Conservation (phyloP, 23 tunicate species). For the Botrylloides violaceus region DNA sequence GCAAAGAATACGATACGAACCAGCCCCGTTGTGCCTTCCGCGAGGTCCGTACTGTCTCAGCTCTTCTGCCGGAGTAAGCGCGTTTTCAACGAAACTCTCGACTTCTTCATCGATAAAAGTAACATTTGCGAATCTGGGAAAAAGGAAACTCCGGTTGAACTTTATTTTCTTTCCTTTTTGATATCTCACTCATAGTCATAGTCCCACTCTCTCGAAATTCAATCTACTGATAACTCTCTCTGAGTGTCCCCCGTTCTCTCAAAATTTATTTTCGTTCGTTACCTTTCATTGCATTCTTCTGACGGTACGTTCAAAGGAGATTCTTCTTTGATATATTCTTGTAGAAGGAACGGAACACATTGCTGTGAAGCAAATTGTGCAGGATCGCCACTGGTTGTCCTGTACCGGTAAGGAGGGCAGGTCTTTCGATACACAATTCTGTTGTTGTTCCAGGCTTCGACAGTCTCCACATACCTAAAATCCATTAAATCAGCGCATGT, state of each 20-base stretch:
- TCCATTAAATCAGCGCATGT: too few species aligned
- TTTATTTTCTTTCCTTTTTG: too few species aligned
- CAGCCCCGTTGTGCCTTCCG: background rate
- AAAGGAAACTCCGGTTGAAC: too few species aligned
- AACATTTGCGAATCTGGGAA: background rate
- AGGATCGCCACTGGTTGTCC: background rate
- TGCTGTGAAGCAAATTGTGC: background rate
- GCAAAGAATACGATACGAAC: too few species aligned
- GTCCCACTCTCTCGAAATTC: too few species aligned
- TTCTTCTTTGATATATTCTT: background rate
- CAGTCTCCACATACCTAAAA: background rate
- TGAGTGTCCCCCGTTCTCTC: too few species aligned
- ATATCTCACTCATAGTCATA: too few species aligned
- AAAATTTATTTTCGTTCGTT: too few species aligned
- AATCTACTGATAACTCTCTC: too few species aligned
- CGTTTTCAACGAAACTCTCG: background rate
- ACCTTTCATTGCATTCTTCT: background rate
- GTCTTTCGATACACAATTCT: background rate
- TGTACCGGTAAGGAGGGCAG: constrained; percentile 1
- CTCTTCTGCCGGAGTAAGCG: background rate
- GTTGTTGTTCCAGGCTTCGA: background rate
- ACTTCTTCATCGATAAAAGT: background rate
- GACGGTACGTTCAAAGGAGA: background rate
- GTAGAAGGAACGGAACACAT: background rate
- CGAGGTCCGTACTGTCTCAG: background rate